phyloP scores from a whole-genome alignment of 2,113 vertebrate species.

The Galemys pyrenaicus region DNA sequence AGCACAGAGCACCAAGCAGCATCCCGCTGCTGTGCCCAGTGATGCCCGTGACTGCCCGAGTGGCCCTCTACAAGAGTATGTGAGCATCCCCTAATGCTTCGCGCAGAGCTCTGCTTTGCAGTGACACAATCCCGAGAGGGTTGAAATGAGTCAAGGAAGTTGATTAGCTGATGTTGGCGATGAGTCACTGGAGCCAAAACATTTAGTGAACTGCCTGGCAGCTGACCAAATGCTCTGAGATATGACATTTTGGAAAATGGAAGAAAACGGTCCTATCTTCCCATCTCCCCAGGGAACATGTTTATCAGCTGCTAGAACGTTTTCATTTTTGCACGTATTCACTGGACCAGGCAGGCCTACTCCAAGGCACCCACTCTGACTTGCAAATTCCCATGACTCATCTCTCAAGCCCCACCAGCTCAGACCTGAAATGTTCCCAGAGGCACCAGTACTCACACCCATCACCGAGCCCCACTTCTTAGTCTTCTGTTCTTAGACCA shows the following conservation, averaged over 20 bases:
- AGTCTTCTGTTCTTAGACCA: background rate
- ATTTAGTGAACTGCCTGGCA: constrained; percentile 35
- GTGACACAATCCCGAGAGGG: background rate
- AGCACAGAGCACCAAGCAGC: too few relatives aligned
- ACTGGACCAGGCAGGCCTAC: background rate
- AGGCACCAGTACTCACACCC: too few relatives aligned
- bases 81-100: background rate
- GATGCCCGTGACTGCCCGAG: background rate
- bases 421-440: background rate
- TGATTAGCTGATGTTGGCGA: constrained; percentile 17
- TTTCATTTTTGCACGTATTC: constrained; percentile 14
- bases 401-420: background rate
- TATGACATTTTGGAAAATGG: constrained; percentile 64
- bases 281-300: background rate
- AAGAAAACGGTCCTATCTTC: constrained; percentile 23
- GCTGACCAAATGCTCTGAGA: constrained; percentile 38
- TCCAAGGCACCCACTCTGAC: background rate
- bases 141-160: constrained; percentile 23
- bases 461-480: background rate
- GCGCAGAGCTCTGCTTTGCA: background rate
- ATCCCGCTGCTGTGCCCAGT: too few relatives aligned
- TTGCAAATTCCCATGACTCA: background rate
- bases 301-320: background rate
- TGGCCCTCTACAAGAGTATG: background rate
- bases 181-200: constrained; percentile 64